A percentile compares a stretch with the other conserved stretches of the same genome.
Conservation (phyloP, 2,888 invertebrate genomes). For the Pseudeuparius sepicola region DNA sequence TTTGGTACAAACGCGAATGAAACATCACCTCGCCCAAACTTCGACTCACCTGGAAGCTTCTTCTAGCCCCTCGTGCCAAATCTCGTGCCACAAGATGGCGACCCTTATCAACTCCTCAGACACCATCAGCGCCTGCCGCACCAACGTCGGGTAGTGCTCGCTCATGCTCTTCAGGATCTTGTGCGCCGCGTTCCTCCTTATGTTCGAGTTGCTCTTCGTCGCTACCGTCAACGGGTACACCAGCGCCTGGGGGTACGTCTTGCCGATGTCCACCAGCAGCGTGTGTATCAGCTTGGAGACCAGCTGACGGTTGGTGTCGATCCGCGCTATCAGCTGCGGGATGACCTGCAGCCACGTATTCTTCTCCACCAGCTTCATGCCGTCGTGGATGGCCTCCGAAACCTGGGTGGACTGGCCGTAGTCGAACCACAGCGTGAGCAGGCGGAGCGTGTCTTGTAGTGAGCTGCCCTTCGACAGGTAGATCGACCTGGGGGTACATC, state of each 20-base stretch:
- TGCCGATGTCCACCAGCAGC: slow-evolving; percentile 91
- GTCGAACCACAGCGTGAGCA: slow-evolving; percentile 96
- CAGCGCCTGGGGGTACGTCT: slow-evolving; percentile 85
- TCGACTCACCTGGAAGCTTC: slow-evolving; percentile 67
- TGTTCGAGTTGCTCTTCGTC: slow-evolving; percentile 81
- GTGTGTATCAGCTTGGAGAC: slow-evolving; percentile 89
- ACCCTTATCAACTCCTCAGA: slow-evolving; percentile 95
- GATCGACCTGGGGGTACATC: slow-evolving; percentile 57
- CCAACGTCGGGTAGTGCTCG: slow-evolving; percentile 84
- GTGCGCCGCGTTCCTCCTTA: slow-evolving; percentile 83
- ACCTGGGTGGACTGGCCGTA: slow-evolving; percentile 92
- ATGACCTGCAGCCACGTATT: slow-evolving; percentile 99
- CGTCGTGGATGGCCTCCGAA: slow-evolving; percentile 85
- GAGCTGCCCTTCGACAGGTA: slow-evolving; percentile 86
- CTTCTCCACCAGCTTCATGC: slow-evolving; percentile 87
- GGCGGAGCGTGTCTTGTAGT: slow-evolving; percentile 87
- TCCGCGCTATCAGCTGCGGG: slow-evolving; percentile 95
- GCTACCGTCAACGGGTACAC: slow-evolving; percentile 98
- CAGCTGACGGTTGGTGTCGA: slow-evolving; percentile 83
- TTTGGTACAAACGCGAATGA: too few relatives aligned
- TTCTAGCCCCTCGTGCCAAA: slow-evolving; percentile 97
- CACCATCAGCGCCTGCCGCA: slow-evolving; percentile 93
- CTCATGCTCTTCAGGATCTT: slow-evolving; percentile 92
- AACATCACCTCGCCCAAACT: too few relatives aligned
- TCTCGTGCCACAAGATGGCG: slow-evolving; percentile 98